phyloP scores from a whole-genome alignment of 2,797 vertebrate genomes.

The Mormyrus hasselquistii region DNA sequence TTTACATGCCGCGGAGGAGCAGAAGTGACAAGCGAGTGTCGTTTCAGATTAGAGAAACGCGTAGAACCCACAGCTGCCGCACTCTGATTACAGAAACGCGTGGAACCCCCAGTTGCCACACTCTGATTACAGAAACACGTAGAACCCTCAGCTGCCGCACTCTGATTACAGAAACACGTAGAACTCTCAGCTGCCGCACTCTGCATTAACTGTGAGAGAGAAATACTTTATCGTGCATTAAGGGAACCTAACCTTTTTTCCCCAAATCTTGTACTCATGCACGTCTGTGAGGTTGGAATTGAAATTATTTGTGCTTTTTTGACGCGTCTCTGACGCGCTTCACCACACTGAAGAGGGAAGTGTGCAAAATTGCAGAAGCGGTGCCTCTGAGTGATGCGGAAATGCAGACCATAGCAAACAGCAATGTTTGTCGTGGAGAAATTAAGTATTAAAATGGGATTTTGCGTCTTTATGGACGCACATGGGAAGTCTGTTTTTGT shows the following conservation, averaged over 20 bases:
- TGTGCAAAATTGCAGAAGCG: background rate
- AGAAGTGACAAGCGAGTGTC: background rate
- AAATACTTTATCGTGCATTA: background rate
- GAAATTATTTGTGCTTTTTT: constrained; percentile 93
- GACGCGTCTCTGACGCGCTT: constrained; percentile 74
- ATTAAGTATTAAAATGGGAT: background rate
- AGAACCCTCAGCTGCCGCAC: background rate
- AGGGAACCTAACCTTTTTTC: background rate
- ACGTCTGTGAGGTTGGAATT: constrained; percentile 64
- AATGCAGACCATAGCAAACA: background rate
- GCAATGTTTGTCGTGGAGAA: background rate
- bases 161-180: background rate
- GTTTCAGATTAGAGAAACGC: background rate
- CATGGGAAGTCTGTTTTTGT: background rate
- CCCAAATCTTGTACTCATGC: background rate
- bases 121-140: background rate
- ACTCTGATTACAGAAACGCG: background rate
- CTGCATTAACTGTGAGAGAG: background rate
- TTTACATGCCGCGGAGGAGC: background rate
- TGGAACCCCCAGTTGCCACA: background rate
- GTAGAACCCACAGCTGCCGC: background rate
- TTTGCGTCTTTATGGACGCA: too few relatives aligned
- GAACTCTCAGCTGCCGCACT: background rate
- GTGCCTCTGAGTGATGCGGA: background rate
- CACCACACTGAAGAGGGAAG: background rate